These are phyloP conservation scores for Acrocephalus kingi DNA, from an alignment of 2,113 vertebrate genomes.

Conservation along the genomic window DNA sequence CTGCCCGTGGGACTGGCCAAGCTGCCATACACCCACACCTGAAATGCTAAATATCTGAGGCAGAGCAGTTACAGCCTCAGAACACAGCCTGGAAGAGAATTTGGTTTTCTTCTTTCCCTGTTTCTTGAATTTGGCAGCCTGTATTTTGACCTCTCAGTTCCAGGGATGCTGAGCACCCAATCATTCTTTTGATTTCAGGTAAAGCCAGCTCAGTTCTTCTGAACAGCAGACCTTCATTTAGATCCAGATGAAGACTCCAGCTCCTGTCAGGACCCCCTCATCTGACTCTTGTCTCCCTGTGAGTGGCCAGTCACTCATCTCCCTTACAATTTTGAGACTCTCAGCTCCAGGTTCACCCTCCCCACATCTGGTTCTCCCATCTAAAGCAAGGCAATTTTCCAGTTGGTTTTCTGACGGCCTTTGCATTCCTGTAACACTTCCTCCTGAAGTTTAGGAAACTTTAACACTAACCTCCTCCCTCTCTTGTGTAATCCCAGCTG, in stretches of 20 bases:
- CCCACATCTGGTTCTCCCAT: not conserved
- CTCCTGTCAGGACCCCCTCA: not conserved
- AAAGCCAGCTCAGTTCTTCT: not conserved
- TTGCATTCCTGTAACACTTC: not conserved
- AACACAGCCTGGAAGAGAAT: not conserved
- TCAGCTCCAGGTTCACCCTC: not conserved
- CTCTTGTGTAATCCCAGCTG: not conserved
- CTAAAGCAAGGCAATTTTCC: not conserved
- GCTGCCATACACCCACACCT: not conserved
- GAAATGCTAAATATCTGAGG: not conserved
- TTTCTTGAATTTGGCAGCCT: not conserved
- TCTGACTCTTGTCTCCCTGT: not conserved
- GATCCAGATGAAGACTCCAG: not conserved
- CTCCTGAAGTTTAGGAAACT: not conserved
- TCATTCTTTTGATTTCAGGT: not conserved
- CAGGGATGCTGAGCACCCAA: not conserved
- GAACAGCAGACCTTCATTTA: not conserved
- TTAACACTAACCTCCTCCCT: not conserved
- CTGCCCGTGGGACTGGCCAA: rapidly evolving
- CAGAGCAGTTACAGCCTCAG: not conserved
- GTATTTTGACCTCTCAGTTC: not conserved
- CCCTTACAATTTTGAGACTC: not conserved
- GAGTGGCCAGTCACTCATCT: not conserved
- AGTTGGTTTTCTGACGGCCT: not conserved
- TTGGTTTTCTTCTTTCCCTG: not conserved